These are phyloP conservation scores for Triplophysa siluroides DNA, from an alignment of 2,113 vertebrate genomes.

Conservation along the genomic window DNA sequence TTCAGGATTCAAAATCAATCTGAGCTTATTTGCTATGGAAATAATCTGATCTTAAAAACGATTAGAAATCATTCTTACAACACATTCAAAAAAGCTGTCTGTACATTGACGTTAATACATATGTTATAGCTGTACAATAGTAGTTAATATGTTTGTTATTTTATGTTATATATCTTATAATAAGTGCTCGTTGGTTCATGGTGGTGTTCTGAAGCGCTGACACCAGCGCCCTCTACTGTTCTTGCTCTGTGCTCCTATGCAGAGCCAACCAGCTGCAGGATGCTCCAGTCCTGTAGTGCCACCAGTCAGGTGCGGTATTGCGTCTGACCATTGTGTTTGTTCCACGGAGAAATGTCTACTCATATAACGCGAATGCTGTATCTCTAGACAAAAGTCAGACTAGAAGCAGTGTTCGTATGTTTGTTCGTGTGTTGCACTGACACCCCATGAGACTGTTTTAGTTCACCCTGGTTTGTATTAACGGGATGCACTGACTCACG, in stretches of 20 bases:
- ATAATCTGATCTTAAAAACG: conserved; percentile 6
- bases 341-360: conserved; percentile 13
- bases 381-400: neutral
- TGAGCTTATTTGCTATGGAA: conserved; percentile 13
- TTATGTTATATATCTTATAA: conserved; percentile 35
- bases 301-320: conserved; percentile 28
- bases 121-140: conserved; percentile 44
- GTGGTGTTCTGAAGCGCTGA: conserved; percentile 4
- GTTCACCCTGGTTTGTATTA: neutral
- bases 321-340: neutral
- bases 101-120: conserved; percentile 40
- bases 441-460: neutral
- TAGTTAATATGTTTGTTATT: conserved; percentile 41
- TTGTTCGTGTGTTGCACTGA: neutral
- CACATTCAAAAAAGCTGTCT: conserved; percentile 43
- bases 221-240: neutral
- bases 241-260: conserved; percentile 33
- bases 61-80: conserved; percentile 34
- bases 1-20: neutral
- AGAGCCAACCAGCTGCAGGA: neutral
- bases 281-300: conserved; percentile 16
- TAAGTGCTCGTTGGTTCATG: conserved; percentile 32
- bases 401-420: neutral
- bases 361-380: neutral
- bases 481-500: neutral